phyloP scores from a whole-genome alignment of 2,113 vertebrate genomes.

The Verasper variegatus region DNA sequence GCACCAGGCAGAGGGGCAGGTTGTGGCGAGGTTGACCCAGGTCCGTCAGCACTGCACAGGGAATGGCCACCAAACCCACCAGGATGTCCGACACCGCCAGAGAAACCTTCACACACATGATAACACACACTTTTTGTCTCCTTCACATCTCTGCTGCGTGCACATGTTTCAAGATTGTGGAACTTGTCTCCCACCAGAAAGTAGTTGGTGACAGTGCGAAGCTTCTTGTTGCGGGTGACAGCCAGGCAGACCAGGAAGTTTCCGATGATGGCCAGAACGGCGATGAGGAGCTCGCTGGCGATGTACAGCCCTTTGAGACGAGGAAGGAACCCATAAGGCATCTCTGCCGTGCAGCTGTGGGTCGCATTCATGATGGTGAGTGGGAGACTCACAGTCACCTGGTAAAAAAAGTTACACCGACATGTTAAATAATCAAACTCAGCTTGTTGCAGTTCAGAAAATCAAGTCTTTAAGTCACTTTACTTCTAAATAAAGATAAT shows the following conservation, averaged over 20 bases:
- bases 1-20: conserved; percentile 71
- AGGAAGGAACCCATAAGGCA: conserved; percentile 8
- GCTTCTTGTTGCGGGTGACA: conserved; percentile 68
- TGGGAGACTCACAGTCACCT: not conserved
- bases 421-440: not conserved
- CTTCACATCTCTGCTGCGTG: not conserved
- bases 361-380: conserved; percentile 36
- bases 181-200: conserved; percentile 64
- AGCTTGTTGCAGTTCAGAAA: too few relatives aligned
- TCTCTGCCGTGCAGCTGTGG: conserved; percentile 14
- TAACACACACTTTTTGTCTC: not conserved
- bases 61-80: conserved; percentile 79
- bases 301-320: conserved; percentile 67
- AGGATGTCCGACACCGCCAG: conserved; percentile 75
- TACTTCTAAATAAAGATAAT: too few relatives aligned
- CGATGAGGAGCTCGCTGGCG: conserved; percentile 70
- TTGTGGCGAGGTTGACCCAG: conserved; percentile 73
- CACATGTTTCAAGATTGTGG: not conserved
- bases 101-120: conserved; percentile 55
- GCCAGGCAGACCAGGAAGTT: conserved; percentile 79
- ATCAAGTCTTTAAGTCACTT: too few relatives aligned
- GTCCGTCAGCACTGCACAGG: conserved; percentile 77
- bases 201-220: conserved; percentile 79
- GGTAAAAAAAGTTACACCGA: not conserved
- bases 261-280: conserved; percentile 62